phyloP scores from a whole-genome alignment of 1,140 invertebrate species.

The Pachyrhynchus sulphureomaculatus region DNA sequence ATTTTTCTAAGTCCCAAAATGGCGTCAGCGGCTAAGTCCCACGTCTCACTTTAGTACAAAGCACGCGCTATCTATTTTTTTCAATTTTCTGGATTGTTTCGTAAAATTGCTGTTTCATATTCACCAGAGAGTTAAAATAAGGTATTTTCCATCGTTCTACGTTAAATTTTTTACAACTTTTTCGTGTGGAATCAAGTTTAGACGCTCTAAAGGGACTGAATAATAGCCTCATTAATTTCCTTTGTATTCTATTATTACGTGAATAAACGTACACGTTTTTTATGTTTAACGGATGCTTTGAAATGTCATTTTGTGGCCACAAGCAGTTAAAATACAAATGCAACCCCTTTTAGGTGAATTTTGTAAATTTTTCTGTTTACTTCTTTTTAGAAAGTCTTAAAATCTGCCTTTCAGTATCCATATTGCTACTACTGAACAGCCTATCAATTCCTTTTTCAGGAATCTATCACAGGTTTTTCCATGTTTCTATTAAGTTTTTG shows the following conservation, averaged over 20 bases:
- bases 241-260: conserved; percentile 10
- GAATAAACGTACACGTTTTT: background rate
- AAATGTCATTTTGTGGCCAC: too few relatives aligned
- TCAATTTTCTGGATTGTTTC: conserved; percentile 21
- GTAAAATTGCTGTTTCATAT: conserved; percentile 10
- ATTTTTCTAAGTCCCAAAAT: conserved; percentile 85
- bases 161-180: background rate
- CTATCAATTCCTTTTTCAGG: too few relatives aligned
- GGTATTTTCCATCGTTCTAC: background rate
- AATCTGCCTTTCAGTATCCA: too few relatives aligned
- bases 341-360: too few relatives aligned
- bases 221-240: conserved; percentile 4
- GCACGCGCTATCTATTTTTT: conserved; percentile 27
- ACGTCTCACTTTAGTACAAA: conserved; percentile 39
- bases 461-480: too few relatives aligned
- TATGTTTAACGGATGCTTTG: background rate
- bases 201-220: background rate
- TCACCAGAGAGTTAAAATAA: background rate
- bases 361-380: too few relatives aligned
- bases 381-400: too few relatives aligned
- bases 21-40: conserved; percentile 74
- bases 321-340: too few relatives aligned
- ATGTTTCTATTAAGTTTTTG: too few relatives aligned
- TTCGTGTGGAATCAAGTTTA: background rate
- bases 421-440: too few relatives aligned